A percentile compares a stretch with the other conserved stretches of the same genome.
These are phyloP conservation scores for Epinephelus malabaricus DNA, from an alignment of 2,797 vertebrate genomes.

Conservation along the genomic window DNA sequence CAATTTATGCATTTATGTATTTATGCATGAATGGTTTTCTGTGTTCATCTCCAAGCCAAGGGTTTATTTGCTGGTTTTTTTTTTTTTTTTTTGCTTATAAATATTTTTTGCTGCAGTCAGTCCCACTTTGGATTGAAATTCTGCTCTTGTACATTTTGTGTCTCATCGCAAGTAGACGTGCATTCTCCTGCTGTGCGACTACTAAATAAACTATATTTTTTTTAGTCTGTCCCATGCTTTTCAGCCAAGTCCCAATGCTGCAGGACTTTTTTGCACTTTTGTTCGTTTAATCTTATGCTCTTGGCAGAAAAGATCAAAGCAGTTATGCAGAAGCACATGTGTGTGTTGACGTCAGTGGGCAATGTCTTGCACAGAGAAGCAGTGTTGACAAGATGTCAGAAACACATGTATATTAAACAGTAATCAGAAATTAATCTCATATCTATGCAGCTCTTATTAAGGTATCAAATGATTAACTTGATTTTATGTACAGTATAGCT, in stretches of 20 bases:
- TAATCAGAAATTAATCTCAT: not conserved
- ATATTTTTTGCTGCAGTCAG: slow-evolving; percentile 24
- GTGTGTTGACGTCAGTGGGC: not conserved
- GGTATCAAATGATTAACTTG: slow-evolving; percentile 16
- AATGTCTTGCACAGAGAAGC: not conserved
- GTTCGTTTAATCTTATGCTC: slow-evolving; percentile 29
- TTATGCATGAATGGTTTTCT: slow-evolving; percentile 60
- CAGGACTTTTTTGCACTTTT: slow-evolving; percentile 9
- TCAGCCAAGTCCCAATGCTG: slow-evolving; percentile 18
- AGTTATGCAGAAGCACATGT: slow-evolving; percentile 17
- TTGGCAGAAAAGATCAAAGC: slow-evolving; percentile 39
- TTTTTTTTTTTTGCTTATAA: slow-evolving; percentile 35
- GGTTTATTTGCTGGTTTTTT: slow-evolving; percentile 35
- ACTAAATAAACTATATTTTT: slow-evolving; percentile 17
- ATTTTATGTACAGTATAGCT: slow-evolving; percentile 10
- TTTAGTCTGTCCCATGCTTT: slow-evolving; percentile 7
- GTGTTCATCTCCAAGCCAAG: slow-evolving; percentile 36
- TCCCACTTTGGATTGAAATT: slow-evolving; percentile 37
- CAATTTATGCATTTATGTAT: slow-evolving; percentile 68
- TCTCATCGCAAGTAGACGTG: slow-evolving; percentile 5
- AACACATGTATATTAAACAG: too few species aligned
- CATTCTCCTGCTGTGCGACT: slow-evolving; percentile 13
- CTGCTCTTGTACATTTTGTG: slow-evolving; percentile 3
- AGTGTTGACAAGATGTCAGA: slow-evolving; percentile 3
- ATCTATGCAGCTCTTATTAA: not conserved